Evolutionary conservation across 1,140 invertebrate genomes (phyloP).

Genomic region (Samia ricini): DNA sequence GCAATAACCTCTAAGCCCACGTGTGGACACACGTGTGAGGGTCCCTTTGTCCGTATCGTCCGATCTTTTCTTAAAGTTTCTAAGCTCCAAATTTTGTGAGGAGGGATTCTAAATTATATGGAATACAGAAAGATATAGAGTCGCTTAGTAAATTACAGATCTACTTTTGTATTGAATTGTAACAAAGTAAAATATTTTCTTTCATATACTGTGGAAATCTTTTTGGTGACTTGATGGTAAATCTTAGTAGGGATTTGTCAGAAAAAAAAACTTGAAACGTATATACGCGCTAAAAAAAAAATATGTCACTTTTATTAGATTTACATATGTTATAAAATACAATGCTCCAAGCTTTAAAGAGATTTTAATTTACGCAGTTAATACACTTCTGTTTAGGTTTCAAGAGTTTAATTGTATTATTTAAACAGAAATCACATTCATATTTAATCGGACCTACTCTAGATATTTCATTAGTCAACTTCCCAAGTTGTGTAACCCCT

Average conservation of each 20-base stretch:
- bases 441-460: slow-evolving; percentile 18
- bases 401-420: no score
- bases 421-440: background rate
- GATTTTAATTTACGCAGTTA: no score
- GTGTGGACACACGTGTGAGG: slow-evolving; percentile 58
- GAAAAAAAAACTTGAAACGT: no score
- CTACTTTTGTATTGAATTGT: background rate
- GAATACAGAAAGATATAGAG: slow-evolving; percentile 31
- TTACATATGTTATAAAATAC: no score
- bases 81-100: slow-evolving; percentile 57
- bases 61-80: slow-evolving; percentile 40
- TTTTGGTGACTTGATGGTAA: no score
- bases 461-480: slow-evolving; percentile 16
- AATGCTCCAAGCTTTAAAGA: no score
- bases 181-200: no score
- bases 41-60: slow-evolving; percentile 40
- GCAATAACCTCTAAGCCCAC: slow-evolving; percentile 35
- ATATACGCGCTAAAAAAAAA: no score
- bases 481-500: slow-evolving; percentile 40
- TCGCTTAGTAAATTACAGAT: slow-evolving; percentile 5
- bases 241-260: no score
- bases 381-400: no score
- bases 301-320: no score
- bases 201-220: background rate
- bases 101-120: slow-evolving; percentile 37